Percentiles rank a stretch among this genome's conserved stretches.
These are phyloP conservation scores for Onchidella celtica DNA, from an alignment of 2,888 invertebrate species.

Conservation along the genomic window DNA sequence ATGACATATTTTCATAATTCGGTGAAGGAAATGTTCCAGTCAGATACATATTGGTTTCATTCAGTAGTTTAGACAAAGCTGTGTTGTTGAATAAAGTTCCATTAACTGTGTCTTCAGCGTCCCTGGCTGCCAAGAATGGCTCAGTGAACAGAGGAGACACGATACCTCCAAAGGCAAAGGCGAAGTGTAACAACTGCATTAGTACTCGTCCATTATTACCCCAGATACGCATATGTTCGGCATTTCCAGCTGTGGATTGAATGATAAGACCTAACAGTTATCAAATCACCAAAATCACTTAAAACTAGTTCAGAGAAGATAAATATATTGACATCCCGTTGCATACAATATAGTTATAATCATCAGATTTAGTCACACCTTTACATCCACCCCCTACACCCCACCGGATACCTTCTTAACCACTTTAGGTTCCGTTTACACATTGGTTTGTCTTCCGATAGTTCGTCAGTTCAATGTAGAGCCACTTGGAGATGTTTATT, in stretches of 20 bases:
- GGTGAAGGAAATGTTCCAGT: background rate
- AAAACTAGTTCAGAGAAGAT: too few relatives aligned
- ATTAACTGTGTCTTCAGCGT: background rate
- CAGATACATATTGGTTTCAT: background rate
- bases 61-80: background rate
- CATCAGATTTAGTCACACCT: too few relatives aligned
- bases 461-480: too few relatives aligned
- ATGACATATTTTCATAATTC: too few relatives aligned
- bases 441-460: too few relatives aligned
- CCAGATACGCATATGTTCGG: constrained; percentile 76
- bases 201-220: constrained; percentile 78
- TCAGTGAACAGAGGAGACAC: constrained; percentile 80
- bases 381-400: too few relatives aligned
- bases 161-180: constrained; percentile 80
- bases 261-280: too few relatives aligned
- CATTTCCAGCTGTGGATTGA: constrained; percentile 76
- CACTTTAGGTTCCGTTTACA: too few relatives aligned
- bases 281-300: background rate
- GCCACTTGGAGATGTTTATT: too few relatives aligned
- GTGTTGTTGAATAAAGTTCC: background rate
- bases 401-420: too few relatives aligned
- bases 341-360: too few relatives aligned
- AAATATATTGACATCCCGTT: too few relatives aligned
- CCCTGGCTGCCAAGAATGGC: constrained; percentile 74
- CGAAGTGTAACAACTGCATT: constrained; percentile 81